These are phyloP conservation scores for Brenthis ino DNA, from an alignment of 2,888 invertebrate genomes.

Conservation along the genomic window DNA sequence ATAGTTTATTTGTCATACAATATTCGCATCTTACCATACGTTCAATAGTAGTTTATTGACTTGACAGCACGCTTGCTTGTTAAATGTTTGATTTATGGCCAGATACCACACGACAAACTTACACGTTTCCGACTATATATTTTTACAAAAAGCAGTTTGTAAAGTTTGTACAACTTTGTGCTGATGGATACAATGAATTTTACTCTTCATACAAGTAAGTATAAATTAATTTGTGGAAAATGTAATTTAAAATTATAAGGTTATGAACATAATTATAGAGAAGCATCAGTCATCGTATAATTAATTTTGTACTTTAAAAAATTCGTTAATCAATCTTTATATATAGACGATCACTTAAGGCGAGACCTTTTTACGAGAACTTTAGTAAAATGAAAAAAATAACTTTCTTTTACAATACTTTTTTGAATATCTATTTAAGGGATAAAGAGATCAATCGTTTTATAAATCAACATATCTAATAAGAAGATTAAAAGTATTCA, in stretches of 20 bases:
- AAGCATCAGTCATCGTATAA: no score
- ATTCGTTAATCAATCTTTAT: no score
- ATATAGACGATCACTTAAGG: no score
- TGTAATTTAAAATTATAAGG: no score
- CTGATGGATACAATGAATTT: background rate
- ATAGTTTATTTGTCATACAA: slow-evolving; percentile 28
- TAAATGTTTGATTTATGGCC: slow-evolving; percentile 69
- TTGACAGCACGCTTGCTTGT: slow-evolving; percentile 58
- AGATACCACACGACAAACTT: slow-evolving; percentile 52
- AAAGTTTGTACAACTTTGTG: slow-evolving; percentile 3
- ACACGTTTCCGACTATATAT: slow-evolving; percentile 49
- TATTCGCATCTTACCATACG: slow-evolving; percentile 45
- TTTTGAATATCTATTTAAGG: no score
- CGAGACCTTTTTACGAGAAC: no score
- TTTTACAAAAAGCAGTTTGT: slow-evolving; percentile 10
- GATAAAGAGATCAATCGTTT: background rate
- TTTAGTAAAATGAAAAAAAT: no score
- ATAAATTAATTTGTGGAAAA: background rate
- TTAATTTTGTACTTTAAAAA: no score
- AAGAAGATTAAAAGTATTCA: no score
- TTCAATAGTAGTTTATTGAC: slow-evolving; percentile 64
- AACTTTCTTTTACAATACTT: no score
- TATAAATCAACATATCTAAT: background rate
- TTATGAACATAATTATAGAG: no score
- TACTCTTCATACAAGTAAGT: background rate